Evolutionary conservation across 2,113 vertebrate genomes (phyloP).

Genomic region (Nothocercus julius): DNA sequence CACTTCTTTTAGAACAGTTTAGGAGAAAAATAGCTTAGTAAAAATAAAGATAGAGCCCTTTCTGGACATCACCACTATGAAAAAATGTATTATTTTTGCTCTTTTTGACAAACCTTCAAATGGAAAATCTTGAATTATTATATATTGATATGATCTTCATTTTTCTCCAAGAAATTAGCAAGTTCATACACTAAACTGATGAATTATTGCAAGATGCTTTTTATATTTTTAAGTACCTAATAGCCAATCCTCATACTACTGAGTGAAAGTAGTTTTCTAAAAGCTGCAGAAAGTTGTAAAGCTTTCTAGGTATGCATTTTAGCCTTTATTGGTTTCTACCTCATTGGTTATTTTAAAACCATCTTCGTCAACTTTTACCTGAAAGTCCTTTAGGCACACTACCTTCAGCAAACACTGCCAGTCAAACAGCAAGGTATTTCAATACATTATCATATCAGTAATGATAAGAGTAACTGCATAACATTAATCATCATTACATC

Average conservation of each 20-base stretch:
- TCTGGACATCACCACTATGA: neutral
- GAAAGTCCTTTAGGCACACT: neutral
- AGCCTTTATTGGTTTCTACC: neutral
- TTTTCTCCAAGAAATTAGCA: neutral
- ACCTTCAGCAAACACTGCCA: neutral
- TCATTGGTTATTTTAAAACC: neutral
- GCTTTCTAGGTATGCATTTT: neutral
- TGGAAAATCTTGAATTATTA: neutral
- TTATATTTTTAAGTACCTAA: neutral
- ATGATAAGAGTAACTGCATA: neutral
- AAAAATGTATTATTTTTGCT: neutral
- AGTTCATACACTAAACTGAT: neutral
- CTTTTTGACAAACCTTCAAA: neutral
- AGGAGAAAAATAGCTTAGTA: too few relatives aligned
- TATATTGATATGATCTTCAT: neutral
- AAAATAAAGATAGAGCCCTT: neutral
- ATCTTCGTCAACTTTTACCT: neutral
- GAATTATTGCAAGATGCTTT: neutral
- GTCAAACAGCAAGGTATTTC: neutral
- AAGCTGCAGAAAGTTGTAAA: neutral
- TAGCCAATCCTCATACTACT: neutral
- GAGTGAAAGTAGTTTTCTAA: neutral
- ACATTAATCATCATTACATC: neutral
- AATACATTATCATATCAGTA: neutral
- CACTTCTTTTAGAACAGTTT: too few relatives aligned